Percentiles rank a stretch among this genome's conserved stretches.
Evolutionary conservation across 64 coral and sea anemone species (phyloP).

Genomic region (Pocillopora damicornis): DNA sequence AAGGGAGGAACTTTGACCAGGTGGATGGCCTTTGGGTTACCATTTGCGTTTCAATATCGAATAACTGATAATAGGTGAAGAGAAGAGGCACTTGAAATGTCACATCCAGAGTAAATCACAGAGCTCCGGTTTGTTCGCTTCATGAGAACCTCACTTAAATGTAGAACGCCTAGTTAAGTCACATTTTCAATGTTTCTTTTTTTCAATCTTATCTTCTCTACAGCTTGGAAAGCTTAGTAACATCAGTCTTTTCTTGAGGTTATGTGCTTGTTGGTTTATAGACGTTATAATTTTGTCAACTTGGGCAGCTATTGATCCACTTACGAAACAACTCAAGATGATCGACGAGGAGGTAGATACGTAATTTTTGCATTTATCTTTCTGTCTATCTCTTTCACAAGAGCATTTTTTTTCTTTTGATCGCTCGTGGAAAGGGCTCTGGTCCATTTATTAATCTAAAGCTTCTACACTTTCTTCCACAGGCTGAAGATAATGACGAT

Average conservation of each 20-base stretch:
- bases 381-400: too few relatives aligned
- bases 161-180: too few relatives aligned
- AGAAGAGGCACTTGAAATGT: too few relatives aligned
- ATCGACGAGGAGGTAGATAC: conserved; percentile 10
- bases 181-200: too few relatives aligned
- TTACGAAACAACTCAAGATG: neutral
- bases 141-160: too few relatives aligned
- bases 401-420: neutral
- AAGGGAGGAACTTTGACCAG: too few relatives aligned
- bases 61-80: too few relatives aligned
- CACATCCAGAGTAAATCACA: too few relatives aligned
- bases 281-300: conserved; percentile 30
- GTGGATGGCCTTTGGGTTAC: too few relatives aligned
- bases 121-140: too few relatives aligned
- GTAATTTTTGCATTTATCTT: neutral
- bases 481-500: neutral
- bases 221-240: conserved; percentile 50
- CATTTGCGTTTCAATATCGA: too few relatives aligned
- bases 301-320: conserved; percentile 40
- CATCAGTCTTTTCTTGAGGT: conserved; percentile 28
- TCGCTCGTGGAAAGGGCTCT: neutral
- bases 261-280: conserved; percentile 38
- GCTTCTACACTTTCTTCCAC: neutral
- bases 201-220: neutral
- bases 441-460: neutral